Base-by-base conservation (phyloP, 2,888 invertebrate species). In the Oligia latruncula region DNA sequence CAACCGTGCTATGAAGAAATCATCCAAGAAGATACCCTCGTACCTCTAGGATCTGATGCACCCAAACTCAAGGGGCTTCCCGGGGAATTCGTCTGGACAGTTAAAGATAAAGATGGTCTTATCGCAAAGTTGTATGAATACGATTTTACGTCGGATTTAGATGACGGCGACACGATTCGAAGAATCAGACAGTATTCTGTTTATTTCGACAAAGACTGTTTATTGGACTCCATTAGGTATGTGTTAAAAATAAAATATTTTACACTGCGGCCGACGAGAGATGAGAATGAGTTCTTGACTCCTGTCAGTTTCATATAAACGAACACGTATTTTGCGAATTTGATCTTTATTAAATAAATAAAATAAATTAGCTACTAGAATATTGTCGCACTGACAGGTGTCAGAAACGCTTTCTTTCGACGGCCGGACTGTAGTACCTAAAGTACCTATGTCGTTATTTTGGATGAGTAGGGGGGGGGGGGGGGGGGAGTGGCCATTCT, bases 111-210 rank as follows among this genome's bases (percentile, higher is more conserved):
- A 90, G 90, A 95, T 81, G 96, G 96, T 29, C 90, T 96, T 4
- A 96, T 96, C 82, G 94, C 96, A 90, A 96, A 95, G 84, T 88
- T 96, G 49, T 96, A 95, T 79, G 96, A 96, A 91, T 96, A 93
- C 80, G 93, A 95, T 82, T 94, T 86, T 67, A 93, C 92, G 64
- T 90, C 93, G 23, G 93, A 93, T 76, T 93, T 92, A 55, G 93
- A 95, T 81, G 93, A 92, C 74, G 93, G 95, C n/a, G 96, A 95
- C 55, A 94, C 92, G 0, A 92, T 96, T 23, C 90, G 92, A 87
- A 93, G 95, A 86, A 96, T 96, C 73, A 91, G 96, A 85, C 92
- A 96, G 82, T 96, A 96, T 92, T 94, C 96, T 8, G 96, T 96
- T 72, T 96, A 95, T 90, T 93, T 92, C 74, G 96, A 96, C 82